Conservation (phyloP, 2,888 invertebrate genomes). For the Metellina segmentata region DNA sequence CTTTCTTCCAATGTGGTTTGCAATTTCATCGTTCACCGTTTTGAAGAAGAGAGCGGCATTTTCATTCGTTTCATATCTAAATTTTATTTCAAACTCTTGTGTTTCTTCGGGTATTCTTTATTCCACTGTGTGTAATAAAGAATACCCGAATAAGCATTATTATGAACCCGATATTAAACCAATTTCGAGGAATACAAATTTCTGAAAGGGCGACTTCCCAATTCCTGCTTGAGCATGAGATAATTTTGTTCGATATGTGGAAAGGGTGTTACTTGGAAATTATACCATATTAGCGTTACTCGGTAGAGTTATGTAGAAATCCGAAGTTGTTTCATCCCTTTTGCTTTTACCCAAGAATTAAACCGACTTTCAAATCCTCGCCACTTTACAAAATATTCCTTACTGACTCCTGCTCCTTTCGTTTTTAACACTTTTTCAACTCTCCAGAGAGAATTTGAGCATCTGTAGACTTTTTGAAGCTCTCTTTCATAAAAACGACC, state of each 20-base stretch:
- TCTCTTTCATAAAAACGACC: no score
- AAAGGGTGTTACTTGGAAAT: constrained; percentile 78
- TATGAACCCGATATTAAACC: constrained; percentile 44
- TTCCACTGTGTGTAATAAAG: neutral
- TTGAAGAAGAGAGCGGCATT: no score
- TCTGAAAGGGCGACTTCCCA: constrained; percentile 78
- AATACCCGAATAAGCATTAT: neutral
- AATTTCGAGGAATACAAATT: constrained; percentile 74
- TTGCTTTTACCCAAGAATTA: constrained; percentile 67
- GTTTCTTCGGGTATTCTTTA: neutral
- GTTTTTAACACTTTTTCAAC: no score
- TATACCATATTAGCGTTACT: no score
- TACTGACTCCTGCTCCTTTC: no score
- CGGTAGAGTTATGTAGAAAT: constrained; percentile 77
- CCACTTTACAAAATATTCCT: no score
- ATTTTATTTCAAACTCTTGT: neutral
- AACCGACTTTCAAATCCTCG: constrained; percentile 27
- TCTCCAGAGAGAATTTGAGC: no score
- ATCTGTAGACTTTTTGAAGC: no score
- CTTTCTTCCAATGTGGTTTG: neutral
- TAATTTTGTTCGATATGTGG: constrained; percentile 78
- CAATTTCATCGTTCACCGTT: neutral
- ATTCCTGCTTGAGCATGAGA: constrained; percentile 72
- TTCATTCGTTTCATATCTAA: no score
- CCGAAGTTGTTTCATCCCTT: neutral